Evolutionary conservation across 1,140 invertebrate species (phyloP).

Genomic region (Zophobas atratus): DNA sequence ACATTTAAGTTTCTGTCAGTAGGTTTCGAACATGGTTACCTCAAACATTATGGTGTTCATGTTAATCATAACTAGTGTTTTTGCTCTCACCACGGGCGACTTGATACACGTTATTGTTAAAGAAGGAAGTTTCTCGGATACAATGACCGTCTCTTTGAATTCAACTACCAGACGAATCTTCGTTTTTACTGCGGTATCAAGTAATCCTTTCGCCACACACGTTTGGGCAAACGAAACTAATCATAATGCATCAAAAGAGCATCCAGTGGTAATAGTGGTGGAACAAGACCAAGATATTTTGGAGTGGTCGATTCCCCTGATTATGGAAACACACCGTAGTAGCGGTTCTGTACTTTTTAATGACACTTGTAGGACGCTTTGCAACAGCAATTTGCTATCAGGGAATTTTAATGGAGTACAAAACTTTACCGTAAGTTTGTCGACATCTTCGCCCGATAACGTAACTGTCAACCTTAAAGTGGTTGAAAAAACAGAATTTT

Average conservation of each 20-base stretch:
- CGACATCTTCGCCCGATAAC: constrained; percentile 71
- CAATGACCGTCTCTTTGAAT: too few relatives aligned
- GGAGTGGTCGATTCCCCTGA: background rate
- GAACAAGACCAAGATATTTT: background rate
- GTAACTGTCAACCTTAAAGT: constrained; percentile 71
- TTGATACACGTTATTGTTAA: too few relatives aligned
- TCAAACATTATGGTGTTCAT: too few relatives aligned
- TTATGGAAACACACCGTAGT: background rate
- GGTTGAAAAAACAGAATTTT: constrained; percentile 73
- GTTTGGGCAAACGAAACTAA: background rate
- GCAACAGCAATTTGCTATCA: background rate
- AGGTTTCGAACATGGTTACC: too few relatives aligned
- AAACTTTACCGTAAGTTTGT: constrained; percentile 74
- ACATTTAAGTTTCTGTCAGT: too few relatives aligned
- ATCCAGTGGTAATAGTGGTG: background rate
- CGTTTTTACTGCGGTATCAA: too few relatives aligned
- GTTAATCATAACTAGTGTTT: too few relatives aligned
- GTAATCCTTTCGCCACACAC: background rate
- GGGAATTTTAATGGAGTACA: constrained; percentile 26
- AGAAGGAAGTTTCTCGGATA: too few relatives aligned
- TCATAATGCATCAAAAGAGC: background rate
- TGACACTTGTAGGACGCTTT: background rate
- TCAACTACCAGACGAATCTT: too few relatives aligned
- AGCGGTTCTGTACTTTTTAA: background rate
- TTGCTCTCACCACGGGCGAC: too few relatives aligned